These are phyloP conservation scores for Pseudochaenichthys georgianus DNA, from an alignment of 2,797 vertebrate species.

Conservation along the genomic window DNA sequence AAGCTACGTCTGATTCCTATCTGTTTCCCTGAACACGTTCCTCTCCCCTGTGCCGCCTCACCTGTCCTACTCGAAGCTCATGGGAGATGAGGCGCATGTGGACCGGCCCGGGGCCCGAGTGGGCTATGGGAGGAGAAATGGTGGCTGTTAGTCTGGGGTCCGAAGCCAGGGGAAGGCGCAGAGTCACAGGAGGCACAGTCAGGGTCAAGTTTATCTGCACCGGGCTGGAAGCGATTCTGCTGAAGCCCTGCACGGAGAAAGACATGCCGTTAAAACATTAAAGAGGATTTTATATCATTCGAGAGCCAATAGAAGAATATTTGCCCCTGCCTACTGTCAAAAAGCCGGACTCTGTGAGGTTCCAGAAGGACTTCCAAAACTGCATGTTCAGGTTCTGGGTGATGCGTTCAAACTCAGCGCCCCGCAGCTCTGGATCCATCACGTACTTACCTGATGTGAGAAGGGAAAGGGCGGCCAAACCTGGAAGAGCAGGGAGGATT, in stretches of 20 bases:
- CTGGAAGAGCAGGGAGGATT: slow-evolving; percentile 55
- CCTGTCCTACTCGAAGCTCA: slow-evolving; percentile 84
- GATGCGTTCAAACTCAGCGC: slow-evolving; percentile 84
- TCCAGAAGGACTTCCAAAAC: slow-evolving; percentile 89
- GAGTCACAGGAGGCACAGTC: slow-evolving; percentile 73
- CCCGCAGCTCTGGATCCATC: slow-evolving; percentile 85
- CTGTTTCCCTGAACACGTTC: not conserved
- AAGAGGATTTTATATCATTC: not conserved
- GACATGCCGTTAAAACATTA: not conserved
- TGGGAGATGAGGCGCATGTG: slow-evolving; percentile 83
- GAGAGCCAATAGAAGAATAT: not conserved
- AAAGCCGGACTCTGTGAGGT: slow-evolving; percentile 84
- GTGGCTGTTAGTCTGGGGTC: slow-evolving; percentile 74
- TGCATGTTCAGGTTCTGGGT: slow-evolving; percentile 87
- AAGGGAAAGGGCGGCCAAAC: slow-evolving; percentile 82
- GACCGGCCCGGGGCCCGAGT: slow-evolving; percentile 84
- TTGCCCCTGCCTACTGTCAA: slow-evolving; percentile 79
- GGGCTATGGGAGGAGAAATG: slow-evolving; percentile 82
- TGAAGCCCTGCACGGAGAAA: slow-evolving; percentile 76
- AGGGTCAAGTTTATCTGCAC: slow-evolving; percentile 83
- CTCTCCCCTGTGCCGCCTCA: slow-evolving; percentile 37
- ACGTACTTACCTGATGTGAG: slow-evolving; percentile 87
- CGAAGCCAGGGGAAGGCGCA: slow-evolving; percentile 80
- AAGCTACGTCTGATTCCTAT: not conserved
- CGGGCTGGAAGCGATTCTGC: slow-evolving; percentile 73